Evolutionary conservation across 2,888 invertebrate genomes (phyloP).

Genomic region (Hipparchia sbordonii): DNA sequence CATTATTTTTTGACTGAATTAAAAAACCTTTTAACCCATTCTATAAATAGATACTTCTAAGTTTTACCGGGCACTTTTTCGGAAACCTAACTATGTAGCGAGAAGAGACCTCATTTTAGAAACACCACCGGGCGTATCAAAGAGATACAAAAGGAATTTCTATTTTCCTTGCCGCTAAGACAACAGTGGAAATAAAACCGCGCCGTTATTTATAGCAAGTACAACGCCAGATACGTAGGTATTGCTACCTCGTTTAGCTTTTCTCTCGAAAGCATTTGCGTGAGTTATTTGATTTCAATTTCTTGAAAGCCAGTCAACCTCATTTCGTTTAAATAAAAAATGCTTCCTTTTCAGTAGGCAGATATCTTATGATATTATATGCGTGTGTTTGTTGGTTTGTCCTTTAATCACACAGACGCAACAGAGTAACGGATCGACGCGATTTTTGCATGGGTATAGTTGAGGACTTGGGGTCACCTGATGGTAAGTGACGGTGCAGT

Average conservation of each 20-base stretch:
- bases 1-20: neutral
- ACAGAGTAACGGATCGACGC: no score
- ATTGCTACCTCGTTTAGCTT: slow-evolving; percentile 26
- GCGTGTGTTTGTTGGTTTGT: no score
- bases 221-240: slow-evolving; percentile 34
- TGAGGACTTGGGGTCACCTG: no score
- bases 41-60: no score
- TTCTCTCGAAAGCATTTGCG: slow-evolving; percentile 22
- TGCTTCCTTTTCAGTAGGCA: neutral
- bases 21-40: neutral
- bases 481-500: no score
- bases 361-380: no score
- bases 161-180: slow-evolving; percentile 49
- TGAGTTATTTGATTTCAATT: slow-evolving; percentile 24
- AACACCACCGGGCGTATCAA: slow-evolving; percentile 9
- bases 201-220: slow-evolving; percentile 39
- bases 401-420: no score
- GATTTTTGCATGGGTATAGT: no score
- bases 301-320: slow-evolving; percentile 16
- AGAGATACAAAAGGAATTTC: slow-evolving; percentile 18
- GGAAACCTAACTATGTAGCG: neutral
- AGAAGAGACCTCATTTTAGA: neutral
- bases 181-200: slow-evolving; percentile 64
- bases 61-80: neutral
- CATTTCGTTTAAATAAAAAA: slow-evolving; percentile 6